phyloP scores from a whole-genome alignment of 2,797 vertebrate species.

The Halcyon chelicuti region DNA sequence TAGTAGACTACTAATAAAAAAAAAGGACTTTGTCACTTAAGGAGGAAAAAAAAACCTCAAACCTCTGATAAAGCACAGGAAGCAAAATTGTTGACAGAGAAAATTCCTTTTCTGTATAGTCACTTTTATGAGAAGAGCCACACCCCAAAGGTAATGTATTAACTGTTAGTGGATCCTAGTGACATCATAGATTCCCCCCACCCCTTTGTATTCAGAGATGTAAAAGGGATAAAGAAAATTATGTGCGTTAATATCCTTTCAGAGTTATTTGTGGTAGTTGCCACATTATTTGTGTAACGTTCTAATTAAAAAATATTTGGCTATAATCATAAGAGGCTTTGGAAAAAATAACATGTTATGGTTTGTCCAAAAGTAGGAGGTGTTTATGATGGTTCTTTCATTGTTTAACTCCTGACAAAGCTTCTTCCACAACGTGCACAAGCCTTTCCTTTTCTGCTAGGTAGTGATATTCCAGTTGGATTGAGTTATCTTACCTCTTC shows the following conservation, averaged over 20 bases:
- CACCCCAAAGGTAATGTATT: conserved; percentile 47
- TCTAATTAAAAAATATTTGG: neutral
- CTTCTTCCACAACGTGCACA: neutral
- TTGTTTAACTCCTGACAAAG: neutral
- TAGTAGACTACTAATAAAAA: neutral
- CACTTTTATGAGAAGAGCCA: conserved; percentile 45
- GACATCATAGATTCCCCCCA: neutral
- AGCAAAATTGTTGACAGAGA: conserved; percentile 65
- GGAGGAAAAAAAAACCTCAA: neutral
- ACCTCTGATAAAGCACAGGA: conserved; percentile 36
- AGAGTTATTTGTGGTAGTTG: neutral
- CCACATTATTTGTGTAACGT: neutral
- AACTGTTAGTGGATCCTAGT: conserved; percentile 25
- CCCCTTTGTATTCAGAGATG: neutral
- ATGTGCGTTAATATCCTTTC: neutral
- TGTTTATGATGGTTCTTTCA: neutral
- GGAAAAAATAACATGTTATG: neutral
- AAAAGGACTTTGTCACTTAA: neutral
- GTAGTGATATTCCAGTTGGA: neutral
- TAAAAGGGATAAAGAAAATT: neutral
- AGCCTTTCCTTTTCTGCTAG: neutral
- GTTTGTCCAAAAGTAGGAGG: neutral
- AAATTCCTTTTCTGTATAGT: conserved; percentile 62
- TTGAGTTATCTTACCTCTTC: neutral
- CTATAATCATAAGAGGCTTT: neutral